Evolutionary conservation across 2,888 invertebrate species (phyloP), one percentile per base, ranked within the genome.

Genomic region (Drosophila peninsularis): DNA sequence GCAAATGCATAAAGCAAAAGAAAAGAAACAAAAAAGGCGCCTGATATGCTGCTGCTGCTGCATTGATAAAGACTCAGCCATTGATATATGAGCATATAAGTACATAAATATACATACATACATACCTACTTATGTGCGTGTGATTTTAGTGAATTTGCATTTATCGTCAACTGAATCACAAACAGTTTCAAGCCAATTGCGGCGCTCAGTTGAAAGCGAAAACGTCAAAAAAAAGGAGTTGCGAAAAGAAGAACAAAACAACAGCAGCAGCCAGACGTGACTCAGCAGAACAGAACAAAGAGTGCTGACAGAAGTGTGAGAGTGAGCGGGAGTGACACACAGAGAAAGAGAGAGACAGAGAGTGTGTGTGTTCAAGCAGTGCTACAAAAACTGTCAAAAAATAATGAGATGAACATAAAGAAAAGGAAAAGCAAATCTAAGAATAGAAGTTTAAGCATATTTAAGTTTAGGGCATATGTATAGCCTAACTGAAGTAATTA

Each of bases 131-230:
- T 61, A 3, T 62, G 24, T 45, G 14, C n/a, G 11, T 21, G 21
- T 24, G 30, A 37, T 42, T 60, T 60, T 49, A 39, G 50, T 55
- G 13, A n/a, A 69, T 66, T 60, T 66, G 52, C 52, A 61, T 66
- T 50, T 61, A 62, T 56, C 73, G 71, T 39, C 73, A 68, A 50
- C 69, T 75, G 76, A 75, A 67, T 75, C 67, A 75, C 61, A 75
- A 67, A 39, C 75, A 62, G 63, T 64, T 64, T 64, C 19, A 67
- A 58, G 71, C 71, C 75, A 75, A 75, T 71, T 71, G 75, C 50
- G 55, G 36, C 17, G 49, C 56, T 54, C 56, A 44, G 83, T 72
- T 80, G 80, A 81, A 83, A 81, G 83, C 78, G 80, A 81, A 81
- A 80, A 69, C 60, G 60, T 56, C 75, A 24, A 56, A 74, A 58